phyloP scores from a whole-genome alignment of 2,113 vertebrate genomes.

The Enhydra lutris region DNA sequence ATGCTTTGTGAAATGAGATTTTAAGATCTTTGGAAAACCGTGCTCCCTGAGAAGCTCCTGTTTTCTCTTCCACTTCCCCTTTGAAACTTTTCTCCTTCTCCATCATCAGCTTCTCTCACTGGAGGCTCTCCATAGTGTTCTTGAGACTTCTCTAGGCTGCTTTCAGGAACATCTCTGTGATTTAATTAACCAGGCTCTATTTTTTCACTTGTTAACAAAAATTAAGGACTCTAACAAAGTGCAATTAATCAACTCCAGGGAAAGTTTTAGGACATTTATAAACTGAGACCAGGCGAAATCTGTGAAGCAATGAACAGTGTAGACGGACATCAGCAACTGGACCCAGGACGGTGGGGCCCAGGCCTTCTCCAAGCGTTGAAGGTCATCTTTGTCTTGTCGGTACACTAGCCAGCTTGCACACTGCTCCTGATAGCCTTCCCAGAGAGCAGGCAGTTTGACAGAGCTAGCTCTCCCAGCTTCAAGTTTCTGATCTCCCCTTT shows the following conservation, averaged over 20 bases:
- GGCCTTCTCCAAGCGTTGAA: neutral
- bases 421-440: neutral
- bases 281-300: neutral
- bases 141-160: neutral
- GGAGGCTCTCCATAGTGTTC: neutral
- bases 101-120: neutral
- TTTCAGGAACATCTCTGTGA: neutral
- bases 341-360: neutral
- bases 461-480: neutral
- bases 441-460: neutral
- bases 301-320: neutral
- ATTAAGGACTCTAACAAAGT: neutral
- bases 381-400: neutral
- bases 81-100: neutral
- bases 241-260: neutral
- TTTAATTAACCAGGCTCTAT: slow-evolving; percentile 21
- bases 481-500: neutral
- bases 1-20: slow-evolving; percentile 53
- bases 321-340: neutral
- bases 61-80: neutral
- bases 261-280: slow-evolving; percentile 23
- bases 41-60: neutral
- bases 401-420: neutral
- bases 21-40: slow-evolving; percentile 43
- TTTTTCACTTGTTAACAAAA: slow-evolving; percentile 20